Percentiles rank a stretch among this genome's conserved stretches.
phyloP scores from a whole-genome alignment of 30 jellyfish, hydroid and myxozoan genomes.

The Aurelia coerulea region DNA sequence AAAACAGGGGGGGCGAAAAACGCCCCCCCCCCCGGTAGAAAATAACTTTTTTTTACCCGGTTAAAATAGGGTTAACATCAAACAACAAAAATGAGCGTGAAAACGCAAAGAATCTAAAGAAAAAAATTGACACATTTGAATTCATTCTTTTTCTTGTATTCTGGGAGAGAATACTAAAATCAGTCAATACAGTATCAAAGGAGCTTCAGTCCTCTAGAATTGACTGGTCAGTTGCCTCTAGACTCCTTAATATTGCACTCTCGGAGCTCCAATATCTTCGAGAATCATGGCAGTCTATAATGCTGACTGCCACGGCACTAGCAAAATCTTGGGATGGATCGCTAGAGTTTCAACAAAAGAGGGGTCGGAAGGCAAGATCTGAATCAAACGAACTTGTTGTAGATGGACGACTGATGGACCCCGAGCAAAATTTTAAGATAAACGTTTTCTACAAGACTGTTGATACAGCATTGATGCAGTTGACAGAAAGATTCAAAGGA shows the following conservation, averaged over 20 bases:
- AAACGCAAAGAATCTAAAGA: slow-evolving; percentile 12
- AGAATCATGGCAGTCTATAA: background rate
- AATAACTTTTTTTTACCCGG: too few species aligned
- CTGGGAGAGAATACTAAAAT: background rate
- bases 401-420: slow-evolving; percentile 26
- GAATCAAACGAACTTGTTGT: slow-evolving; percentile 25
- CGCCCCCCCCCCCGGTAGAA: too few species aligned
- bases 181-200: background rate
- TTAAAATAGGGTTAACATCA: too few species aligned
- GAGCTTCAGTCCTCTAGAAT: slow-evolving; percentile 7
- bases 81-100: slow-evolving; percentile 24
- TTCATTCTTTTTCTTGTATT: slow-evolving; percentile 27
- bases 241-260: background rate
- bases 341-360: background rate
- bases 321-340: too few species aligned
- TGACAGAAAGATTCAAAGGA: slow-evolving; percentile 26
- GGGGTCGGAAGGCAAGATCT: slow-evolving; percentile 26
- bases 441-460: background rate
- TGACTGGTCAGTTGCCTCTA: background rate
- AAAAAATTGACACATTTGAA: slow-evolving; percentile 23
- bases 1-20: too few species aligned
- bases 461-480: slow-evolving; percentile 21
- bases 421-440: slow-evolving; percentile 12
- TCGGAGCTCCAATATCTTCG: slow-evolving; percentile 25
- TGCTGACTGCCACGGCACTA: too few species aligned